A percentile compares a stretch with the other conserved stretches of the same genome.
Evolutionary conservation across 2,888 invertebrate genomes (phyloP).

Genomic region (Hirtodrosophila duncani): DNA sequence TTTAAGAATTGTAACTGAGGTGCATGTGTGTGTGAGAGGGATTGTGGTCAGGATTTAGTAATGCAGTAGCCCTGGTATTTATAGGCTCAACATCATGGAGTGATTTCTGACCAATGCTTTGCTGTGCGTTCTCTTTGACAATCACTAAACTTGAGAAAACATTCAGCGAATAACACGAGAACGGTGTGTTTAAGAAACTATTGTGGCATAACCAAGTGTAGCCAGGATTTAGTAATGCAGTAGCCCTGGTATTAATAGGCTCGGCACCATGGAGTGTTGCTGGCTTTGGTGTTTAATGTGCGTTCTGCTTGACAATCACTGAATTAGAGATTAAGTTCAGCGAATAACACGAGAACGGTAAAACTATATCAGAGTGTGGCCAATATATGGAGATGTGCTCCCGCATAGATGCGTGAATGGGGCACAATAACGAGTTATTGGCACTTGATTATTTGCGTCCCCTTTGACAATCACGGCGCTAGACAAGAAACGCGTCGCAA

Average conservation of each 20-base stretch:
- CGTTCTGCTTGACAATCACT: slow-evolving; percentile 76
- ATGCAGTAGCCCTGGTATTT: slow-evolving; percentile 20
- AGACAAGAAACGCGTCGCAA: slow-evolving; percentile 58
- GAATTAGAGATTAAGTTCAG: slow-evolving; percentile 49
- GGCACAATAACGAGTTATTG: slow-evolving; percentile 74
- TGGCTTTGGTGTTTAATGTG: slow-evolving; percentile 46
- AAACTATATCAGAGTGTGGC: slow-evolving; percentile 45
- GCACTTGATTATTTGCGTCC: slow-evolving; percentile 71
- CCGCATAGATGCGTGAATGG: slow-evolving; percentile 40
- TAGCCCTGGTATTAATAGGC: slow-evolving; percentile 12
- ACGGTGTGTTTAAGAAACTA: slow-evolving; percentile 31
- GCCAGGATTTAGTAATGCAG: slow-evolving; percentile 20
- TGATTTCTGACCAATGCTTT: slow-evolving; percentile 27
- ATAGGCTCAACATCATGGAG: slow-evolving; percentile 39
- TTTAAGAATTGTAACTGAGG: not conserved
- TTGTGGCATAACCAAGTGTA: slow-evolving; percentile 13
- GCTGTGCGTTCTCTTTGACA: slow-evolving; percentile 76
- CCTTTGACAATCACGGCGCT: slow-evolving; percentile 74
- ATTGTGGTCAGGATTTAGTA: slow-evolving; percentile 18
- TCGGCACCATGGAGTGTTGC: slow-evolving; percentile 28
- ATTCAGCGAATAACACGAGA: slow-evolving; percentile 75
- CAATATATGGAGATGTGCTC: slow-evolving; percentile 73
- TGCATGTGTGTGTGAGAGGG: slow-evolving; percentile 4
- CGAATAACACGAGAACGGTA: slow-evolving; percentile 75
- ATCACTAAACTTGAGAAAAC: slow-evolving; percentile 55